A percentile compares a stretch with the other conserved stretches of the same genome.
Conservation (phyloP, 2,113 vertebrate species). For the Chunga burmeisteri region DNA sequence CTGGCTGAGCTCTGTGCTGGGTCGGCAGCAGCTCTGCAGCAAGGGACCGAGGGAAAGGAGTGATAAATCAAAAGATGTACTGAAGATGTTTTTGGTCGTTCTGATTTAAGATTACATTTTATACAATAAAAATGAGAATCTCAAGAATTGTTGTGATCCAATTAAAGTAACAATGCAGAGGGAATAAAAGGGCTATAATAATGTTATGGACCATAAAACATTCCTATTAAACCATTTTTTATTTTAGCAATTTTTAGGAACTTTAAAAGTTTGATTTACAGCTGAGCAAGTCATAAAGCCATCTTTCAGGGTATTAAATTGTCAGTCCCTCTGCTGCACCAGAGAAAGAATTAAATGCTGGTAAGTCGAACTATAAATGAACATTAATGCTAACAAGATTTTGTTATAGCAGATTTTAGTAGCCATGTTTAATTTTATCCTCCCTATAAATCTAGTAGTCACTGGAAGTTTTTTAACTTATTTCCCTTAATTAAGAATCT, state of each 20-base stretch:
- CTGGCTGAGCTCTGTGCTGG: not conserved
- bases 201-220: conserved; percentile 82
- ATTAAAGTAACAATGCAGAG: conserved; percentile 79
- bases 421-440: conserved; percentile 76
- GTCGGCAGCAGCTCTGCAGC: not conserved
- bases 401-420: conserved; percentile 75
- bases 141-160: conserved; percentile 76
- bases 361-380: conserved; percentile 81
- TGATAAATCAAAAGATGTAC: conserved; percentile 53
- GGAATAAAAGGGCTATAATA: conserved; percentile 81
- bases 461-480: conserved; percentile 55
- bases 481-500: conserved; percentile 73
- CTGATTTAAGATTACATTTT: conserved; percentile 72
- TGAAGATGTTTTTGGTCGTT: conserved; percentile 68
- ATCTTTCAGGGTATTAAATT: conserved; percentile 79
- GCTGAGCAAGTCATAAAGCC: conserved; percentile 67
- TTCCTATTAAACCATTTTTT: conserved; percentile 85
- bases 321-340: conserved; percentile 68
- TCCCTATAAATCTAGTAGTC: conserved; percentile 72
- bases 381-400: conserved; percentile 80
- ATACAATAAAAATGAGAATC: conserved; percentile 72
- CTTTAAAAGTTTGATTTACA: conserved; percentile 83
- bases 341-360: conserved; percentile 74
- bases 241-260: conserved; percentile 84
- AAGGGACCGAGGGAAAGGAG: not conserved